Percentiles rank a stretch among this genome's conserved stretches.
Conservation (phyloP, 2,113 vertebrate genomes). For the Monopterus albus region DNA sequence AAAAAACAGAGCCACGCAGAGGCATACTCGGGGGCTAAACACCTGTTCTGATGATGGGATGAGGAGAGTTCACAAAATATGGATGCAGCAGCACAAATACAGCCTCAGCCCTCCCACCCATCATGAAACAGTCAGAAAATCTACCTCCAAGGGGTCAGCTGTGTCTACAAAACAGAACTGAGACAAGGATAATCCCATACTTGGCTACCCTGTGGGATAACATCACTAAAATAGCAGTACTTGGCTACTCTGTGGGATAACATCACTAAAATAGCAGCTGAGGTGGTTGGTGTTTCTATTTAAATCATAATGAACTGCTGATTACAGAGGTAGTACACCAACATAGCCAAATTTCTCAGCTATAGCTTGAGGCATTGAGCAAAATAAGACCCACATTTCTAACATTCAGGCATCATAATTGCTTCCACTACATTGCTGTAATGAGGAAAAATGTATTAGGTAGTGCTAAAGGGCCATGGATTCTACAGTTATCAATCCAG, state of each 20-base stretch:
- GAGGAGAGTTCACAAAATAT: slow-evolving; percentile 41
- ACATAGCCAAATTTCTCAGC: slow-evolving; percentile 15
- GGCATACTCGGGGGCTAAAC: slow-evolving; percentile 23
- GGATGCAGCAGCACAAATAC: slow-evolving; percentile 1
- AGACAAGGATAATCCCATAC: slow-evolving; percentile 37
- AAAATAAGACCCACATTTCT: slow-evolving; percentile 15
- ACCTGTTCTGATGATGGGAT: slow-evolving; percentile 42
- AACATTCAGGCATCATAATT: slow-evolving; percentile 14
- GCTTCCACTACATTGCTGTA: slow-evolving; percentile 9
- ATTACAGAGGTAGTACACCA: slow-evolving; percentile 40
- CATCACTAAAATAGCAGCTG: slow-evolving; percentile 41
- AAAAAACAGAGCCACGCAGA: slow-evolving; percentile 1
- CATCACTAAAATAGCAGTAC: slow-evolving; percentile 40
- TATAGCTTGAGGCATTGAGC: slow-evolving; percentile 16
- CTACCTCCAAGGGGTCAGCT: slow-evolving; percentile 22
- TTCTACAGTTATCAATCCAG: slow-evolving; percentile 16
- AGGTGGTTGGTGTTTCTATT: slow-evolving; percentile 50
- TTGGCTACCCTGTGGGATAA: slow-evolving; percentile 37
- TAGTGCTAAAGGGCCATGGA: not conserved
- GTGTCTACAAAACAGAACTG: slow-evolving; percentile 23
- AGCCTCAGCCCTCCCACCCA: not conserved
- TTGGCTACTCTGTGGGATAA: slow-evolving; percentile 47
- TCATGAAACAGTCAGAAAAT: slow-evolving; percentile 6
- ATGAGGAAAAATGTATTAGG: not conserved
- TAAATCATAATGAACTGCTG: slow-evolving; percentile 56